Conservation (phyloP, 2,797 vertebrate species). For the Artibeus lituratus region DNA sequence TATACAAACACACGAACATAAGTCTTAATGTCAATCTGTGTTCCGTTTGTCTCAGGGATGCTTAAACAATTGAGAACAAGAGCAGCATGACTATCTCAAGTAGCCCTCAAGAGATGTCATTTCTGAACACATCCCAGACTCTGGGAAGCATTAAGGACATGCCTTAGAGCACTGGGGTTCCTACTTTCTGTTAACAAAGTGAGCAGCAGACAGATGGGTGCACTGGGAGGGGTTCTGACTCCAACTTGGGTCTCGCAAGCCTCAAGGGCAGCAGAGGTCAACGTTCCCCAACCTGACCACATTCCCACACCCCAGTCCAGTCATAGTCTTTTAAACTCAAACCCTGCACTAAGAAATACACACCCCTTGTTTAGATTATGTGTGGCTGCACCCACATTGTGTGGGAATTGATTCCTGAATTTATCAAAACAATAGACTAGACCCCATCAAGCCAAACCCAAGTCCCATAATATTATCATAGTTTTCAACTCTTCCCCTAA, state of each 20-base stretch:
- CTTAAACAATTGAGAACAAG: background rate
- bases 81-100: background rate
- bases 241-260: background rate
- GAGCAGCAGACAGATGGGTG: background rate
- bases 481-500: background rate
- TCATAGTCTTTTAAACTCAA: background rate
- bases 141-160: background rate
- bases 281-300: background rate
- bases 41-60: background rate
- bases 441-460: background rate
- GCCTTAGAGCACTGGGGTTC: background rate
- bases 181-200: background rate
- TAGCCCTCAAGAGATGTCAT: background rate
- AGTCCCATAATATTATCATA: background rate
- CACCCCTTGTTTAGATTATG: background rate
- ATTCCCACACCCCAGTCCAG: background rate
- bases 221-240: rapidly evolving
- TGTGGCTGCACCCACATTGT: background rate
- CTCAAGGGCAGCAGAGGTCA: background rate
- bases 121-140: background rate
- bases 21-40: background rate
- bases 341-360: background rate
- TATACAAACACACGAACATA: background rate
- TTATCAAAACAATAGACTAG: background rate
- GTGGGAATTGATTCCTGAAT: background rate